phyloP scores from a whole-genome alignment of 1,140 invertebrate species.

The Papilio polyxenes region DNA sequence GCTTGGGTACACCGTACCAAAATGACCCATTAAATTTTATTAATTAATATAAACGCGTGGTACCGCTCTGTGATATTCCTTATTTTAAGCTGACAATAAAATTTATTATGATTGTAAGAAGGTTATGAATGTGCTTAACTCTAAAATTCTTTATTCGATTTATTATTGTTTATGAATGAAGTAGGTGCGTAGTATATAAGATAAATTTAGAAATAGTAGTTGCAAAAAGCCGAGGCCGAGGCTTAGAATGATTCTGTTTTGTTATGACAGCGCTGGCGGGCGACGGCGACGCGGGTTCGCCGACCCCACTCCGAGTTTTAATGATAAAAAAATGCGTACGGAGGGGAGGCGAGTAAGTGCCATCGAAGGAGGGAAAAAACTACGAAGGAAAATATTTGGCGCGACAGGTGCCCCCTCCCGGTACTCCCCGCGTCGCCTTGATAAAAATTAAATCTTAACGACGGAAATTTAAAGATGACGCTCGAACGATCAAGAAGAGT shows the following conservation, averaged over 20 bases:
- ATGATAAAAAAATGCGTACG: constrained; percentile 80
- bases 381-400: constrained; percentile 80
- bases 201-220: constrained; percentile 13
- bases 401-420: constrained; percentile 71
- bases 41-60: constrained; percentile 1
- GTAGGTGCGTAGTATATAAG: not conserved
- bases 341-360: constrained; percentile 77
- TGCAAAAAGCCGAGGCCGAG: constrained; percentile 45
- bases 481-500: constrained; percentile 79
- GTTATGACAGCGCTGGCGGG: constrained; percentile 76
- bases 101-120: not conserved
- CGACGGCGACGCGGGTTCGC: constrained; percentile 73
- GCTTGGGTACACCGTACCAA: not conserved
- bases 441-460: constrained; percentile 81
- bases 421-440: constrained; percentile 54
- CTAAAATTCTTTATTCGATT: too few relatives aligned
- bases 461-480: constrained; percentile 80
- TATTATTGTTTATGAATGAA: not conserved
- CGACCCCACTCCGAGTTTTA: constrained; percentile 78
- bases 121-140: not conserved
- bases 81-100: not conserved
- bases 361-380: constrained; percentile 79
- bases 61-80: not conserved
- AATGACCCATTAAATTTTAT: constrained; percentile 1
- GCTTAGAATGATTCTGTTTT: constrained; percentile 72